Evolutionary conservation across 2,797 vertebrate species (phyloP).

Genomic region (Loris lydekkerianus): DNA sequence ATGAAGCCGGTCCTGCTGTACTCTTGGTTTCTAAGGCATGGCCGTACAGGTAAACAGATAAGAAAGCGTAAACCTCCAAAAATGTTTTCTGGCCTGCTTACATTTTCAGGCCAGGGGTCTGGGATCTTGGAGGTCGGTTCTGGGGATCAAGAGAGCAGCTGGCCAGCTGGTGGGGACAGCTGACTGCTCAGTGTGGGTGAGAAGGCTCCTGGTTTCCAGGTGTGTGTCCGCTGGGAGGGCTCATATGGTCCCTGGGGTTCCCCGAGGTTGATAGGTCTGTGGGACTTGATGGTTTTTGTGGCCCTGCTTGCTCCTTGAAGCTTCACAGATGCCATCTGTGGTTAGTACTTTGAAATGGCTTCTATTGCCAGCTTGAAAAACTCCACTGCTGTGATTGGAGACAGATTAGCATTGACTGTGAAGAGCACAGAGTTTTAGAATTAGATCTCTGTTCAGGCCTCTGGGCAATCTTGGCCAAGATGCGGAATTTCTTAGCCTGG

Average conservation of each 20-base stretch:
- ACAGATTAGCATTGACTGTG: neutral
- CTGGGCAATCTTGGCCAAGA: neutral
- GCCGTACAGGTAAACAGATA: neutral
- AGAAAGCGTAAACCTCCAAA: neutral
- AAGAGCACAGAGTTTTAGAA: neutral
- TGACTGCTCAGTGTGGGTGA: neutral
- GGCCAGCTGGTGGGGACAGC: slow-evolving; percentile 32
- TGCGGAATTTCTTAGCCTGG: neutral
- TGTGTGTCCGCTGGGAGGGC: neutral
- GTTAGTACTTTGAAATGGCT: neutral
- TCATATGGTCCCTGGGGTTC: neutral
- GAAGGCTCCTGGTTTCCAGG: neutral
- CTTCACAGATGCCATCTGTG: neutral
- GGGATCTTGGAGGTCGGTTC: neutral
- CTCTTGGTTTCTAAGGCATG: neutral
- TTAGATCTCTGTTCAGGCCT: neutral
- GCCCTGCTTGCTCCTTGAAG: neutral
- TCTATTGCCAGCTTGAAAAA: neutral
- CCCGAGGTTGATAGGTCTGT: neutral
- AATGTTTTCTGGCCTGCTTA: neutral
- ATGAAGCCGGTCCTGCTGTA: neutral
- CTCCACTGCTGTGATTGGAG: neutral
- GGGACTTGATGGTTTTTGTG: neutral
- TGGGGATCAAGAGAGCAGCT: neutral
- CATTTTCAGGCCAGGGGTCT: neutral